phyloP scores from a whole-genome alignment of 2,888 invertebrate genomes.

The Hanleya hanleyi region DNA sequence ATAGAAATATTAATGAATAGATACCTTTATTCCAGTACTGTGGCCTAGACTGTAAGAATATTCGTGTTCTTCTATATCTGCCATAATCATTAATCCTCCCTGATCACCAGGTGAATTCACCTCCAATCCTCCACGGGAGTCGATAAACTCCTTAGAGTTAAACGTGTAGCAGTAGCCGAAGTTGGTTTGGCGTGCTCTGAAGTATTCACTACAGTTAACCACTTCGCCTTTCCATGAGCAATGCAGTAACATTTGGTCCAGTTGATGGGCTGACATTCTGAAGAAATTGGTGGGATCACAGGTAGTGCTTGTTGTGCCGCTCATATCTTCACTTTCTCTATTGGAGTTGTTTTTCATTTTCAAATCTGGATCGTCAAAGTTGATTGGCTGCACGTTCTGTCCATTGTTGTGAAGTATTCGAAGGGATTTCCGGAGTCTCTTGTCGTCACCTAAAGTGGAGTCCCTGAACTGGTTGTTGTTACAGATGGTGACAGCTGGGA shows the following conservation, averaged over 20 bases:
- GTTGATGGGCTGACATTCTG: not conserved
- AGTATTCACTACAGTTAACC: not conserved
- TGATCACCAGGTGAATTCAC: not conserved
- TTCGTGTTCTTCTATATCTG: constrained; percentile 1
- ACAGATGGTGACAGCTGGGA: not conserved
- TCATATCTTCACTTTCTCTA: too few relatives aligned
- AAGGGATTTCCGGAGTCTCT: not conserved
- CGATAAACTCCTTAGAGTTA: not conserved
- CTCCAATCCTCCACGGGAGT: not conserved
- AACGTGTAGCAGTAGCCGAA: not conserved
- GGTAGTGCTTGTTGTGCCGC: not conserved
- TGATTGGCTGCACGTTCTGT: not conserved
- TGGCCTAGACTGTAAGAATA: not conserved
- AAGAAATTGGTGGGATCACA: not conserved
- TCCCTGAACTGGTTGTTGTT: not conserved
- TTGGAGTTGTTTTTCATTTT: too few relatives aligned
- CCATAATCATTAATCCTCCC: not conserved
- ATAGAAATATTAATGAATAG: too few relatives aligned
- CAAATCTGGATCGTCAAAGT: not conserved
- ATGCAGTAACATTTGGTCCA: not conserved
- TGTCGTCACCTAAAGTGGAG: not conserved
- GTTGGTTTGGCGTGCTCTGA: not conserved
- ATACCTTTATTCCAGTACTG: not conserved
- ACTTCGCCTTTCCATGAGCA: not conserved
- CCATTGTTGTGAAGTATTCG: not conserved